Evolutionary conservation across 2,797 vertebrate genomes (phyloP).

Genomic region (Discoglossus pictus): DNA sequence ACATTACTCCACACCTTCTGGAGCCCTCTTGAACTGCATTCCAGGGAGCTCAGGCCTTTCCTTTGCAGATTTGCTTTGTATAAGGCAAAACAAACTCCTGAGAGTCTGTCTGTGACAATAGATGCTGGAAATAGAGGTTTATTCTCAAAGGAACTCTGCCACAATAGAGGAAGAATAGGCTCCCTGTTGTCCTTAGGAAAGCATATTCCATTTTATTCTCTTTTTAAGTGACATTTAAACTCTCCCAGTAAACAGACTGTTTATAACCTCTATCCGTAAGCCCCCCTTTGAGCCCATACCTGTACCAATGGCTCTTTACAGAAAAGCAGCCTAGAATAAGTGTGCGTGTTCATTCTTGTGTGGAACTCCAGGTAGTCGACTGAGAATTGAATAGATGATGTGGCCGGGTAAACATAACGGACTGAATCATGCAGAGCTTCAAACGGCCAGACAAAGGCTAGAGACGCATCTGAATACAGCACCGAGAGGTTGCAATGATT

Average conservation of each 20-base stretch:
- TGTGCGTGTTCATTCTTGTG: constrained; percentile 9
- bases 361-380: not conserved
- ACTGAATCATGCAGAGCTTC: not conserved
- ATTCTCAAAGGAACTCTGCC: constrained; percentile 63
- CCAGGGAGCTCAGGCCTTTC: constrained; percentile 58
- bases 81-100: constrained; percentile 55
- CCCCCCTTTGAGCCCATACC: not conserved
- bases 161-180: constrained; percentile 63
- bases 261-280: constrained; percentile 60
- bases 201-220: constrained; percentile 8
- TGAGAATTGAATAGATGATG: not conserved
- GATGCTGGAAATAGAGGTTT: constrained; percentile 53
- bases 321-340: constrained; percentile 14
- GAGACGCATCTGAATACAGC: constrained; percentile 12
- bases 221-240: constrained; percentile 71
- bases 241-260: constrained; percentile 58
- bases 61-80: constrained; percentile 17
- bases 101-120: constrained; percentile 65
- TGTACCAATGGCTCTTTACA: not conserved
- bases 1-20: constrained; percentile 54
- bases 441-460: not conserved
- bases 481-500: constrained; percentile 12
- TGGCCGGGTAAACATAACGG: not conserved
- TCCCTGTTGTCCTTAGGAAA: constrained; percentile 49
- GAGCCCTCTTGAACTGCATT: constrained; percentile 56